Base-by-base conservation (phyloP, 2,888 invertebrate species). In the Ophion ellenae region DNA sequence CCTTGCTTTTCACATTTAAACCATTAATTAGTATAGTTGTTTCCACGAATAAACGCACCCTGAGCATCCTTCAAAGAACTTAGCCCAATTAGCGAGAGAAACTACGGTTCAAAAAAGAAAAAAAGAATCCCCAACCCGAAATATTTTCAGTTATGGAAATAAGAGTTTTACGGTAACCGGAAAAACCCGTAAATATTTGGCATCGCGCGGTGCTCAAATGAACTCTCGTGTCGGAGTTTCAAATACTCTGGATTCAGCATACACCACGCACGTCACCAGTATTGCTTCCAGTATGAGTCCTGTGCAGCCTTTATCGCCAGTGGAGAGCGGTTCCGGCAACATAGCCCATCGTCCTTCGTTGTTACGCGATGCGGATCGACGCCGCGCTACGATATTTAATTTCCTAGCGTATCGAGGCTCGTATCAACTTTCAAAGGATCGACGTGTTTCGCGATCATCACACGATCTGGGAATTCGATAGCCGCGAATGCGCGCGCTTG, bases 391-490 rank as follows among this genome's bases (percentile, higher is more conserved):
- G n/a, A 67, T 36, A n/a, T 45, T 20, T 17, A n/a, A 36, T n/a
- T 67, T 67, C 67, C 9, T 3, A n/a, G 20, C 10, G 53, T 67
- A 40, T 40, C 11, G 10, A 40, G 40, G 40, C 67, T 67, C 67
- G 36, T 67, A 36, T 67, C 67, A 20, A 36, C n/a, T 67, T 67
- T 67, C 67, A 67, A n/a, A 45, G 10, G 67, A 64, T 36, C 28
- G 64, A 67, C 40, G 67, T 20, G n/a, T 67, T 40, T 7, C 67
- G n/a, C 40, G 67, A 67, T 67, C n/a, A 9, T 20, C 9, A 20
- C 40, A 36, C 36, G 40, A 40, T 36, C 36, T n/a, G 67, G 40
- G 20, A 20, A 67, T 67, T 67, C 36, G n/a, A 67, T 66, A 66
- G n/a, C 40, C 2, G 6, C n/a, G 36, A n/a, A 2, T 10, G 40